These are phyloP conservation scores for Maconellicoccus hirsutus DNA, from an alignment of 1,140 invertebrate genomes.

Conservation along the genomic window DNA sequence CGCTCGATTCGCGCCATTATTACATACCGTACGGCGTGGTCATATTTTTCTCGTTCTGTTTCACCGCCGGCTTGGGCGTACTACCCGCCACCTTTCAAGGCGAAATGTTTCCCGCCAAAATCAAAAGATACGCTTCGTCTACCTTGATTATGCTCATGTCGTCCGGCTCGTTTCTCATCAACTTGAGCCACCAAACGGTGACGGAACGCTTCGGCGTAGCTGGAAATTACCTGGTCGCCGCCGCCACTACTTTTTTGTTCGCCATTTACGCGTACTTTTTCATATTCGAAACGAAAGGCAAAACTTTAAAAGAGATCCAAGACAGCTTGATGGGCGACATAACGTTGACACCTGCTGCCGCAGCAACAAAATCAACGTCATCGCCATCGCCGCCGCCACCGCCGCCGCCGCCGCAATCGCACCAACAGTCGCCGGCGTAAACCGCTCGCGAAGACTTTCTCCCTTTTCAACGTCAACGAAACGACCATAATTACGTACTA, in stretches of 20 bases:
- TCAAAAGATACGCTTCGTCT: conserved; percentile 31
- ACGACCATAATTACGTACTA: too few species aligned
- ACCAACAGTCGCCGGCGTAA: too few species aligned
- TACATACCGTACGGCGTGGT: conserved; percentile 28
- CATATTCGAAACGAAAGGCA: conserved; percentile 63
- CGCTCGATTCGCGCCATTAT: conserved; percentile 1
- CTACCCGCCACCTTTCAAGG: conserved; percentile 31
- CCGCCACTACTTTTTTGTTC: conserved; percentile 39
- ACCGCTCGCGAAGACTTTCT: too few species aligned
- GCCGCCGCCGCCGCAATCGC: too few species aligned
- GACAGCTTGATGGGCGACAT: conserved; percentile 30
- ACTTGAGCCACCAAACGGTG: conserved; percentile 29
- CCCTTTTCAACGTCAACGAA: too few species aligned
- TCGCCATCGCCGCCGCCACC: too few species aligned
- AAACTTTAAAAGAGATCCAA: conserved; percentile 63
- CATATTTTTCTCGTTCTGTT: conserved; percentile 27
- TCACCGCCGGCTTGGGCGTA: conserved; percentile 30
- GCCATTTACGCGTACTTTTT: conserved; percentile 38
- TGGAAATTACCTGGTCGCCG: conserved; percentile 30
- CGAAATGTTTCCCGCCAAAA: conserved; percentile 32
- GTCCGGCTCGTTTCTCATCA: conserved; percentile 28
- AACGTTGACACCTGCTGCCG: neutral
- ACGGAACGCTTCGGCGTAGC: conserved; percentile 22
- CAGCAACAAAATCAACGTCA: neutral
- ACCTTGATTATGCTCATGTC: conserved; percentile 29